Conservation (phyloP, 2,888 invertebrate genomes). For the Eristalinus sepulchralis region DNA sequence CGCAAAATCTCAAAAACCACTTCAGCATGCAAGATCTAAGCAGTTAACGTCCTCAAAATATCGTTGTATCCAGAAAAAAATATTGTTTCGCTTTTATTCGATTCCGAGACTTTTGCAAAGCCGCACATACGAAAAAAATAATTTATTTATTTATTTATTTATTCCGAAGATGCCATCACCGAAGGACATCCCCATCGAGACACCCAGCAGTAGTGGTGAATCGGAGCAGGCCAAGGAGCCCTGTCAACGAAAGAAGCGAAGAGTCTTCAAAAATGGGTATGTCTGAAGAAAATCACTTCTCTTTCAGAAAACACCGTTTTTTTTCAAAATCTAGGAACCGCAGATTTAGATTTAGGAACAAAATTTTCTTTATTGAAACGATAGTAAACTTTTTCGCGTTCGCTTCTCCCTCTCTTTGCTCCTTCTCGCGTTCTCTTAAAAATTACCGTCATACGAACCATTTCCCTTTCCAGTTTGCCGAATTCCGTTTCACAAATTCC, state of each 20-base stretch:
- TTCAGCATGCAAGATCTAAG: background rate
- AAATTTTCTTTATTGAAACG: conserved; percentile 8
- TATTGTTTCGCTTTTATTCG: background rate
- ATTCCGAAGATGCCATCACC: background rate
- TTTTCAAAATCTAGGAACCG: conserved; percentile 3
- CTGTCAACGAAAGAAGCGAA: conserved; percentile 30
- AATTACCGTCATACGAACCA: conserved; percentile 39
- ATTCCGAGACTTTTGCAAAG: background rate
- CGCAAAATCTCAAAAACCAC: too few species aligned
- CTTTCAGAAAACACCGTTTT: background rate
- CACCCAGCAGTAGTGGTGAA: conserved; percentile 53
- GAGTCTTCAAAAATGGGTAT: conserved; percentile 31
- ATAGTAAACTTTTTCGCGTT: background rate
- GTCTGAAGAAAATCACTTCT: conserved; percentile 25
- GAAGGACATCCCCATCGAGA: conserved; percentile 30
- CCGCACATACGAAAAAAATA: background rate
- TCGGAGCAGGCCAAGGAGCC: conserved; percentile 33
- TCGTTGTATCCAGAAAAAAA: background rate
- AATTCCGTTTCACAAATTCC: conserved; percentile 50
- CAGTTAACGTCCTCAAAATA: background rate
- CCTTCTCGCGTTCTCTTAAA: background rate
- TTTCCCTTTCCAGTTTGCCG: conserved; percentile 13
- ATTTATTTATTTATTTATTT: conserved; percentile 53
- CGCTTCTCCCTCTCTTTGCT: background rate
- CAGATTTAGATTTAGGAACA: background rate